Conservation (phyloP, 2,113 vertebrate species). For the Arothron firmamentum region DNA sequence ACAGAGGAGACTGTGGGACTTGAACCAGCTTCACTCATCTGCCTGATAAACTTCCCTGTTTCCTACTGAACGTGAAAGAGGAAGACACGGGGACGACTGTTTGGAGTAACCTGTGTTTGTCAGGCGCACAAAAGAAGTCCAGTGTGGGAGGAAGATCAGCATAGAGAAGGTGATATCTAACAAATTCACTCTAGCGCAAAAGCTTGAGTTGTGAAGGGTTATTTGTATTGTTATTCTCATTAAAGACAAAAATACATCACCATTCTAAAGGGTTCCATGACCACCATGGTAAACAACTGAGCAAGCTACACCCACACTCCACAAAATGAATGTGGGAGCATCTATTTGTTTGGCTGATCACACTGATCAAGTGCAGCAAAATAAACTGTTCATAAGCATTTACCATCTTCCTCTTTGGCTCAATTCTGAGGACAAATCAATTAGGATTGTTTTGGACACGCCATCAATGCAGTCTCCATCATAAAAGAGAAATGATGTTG, state of each 20-base stretch:
- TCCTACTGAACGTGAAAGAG: constrained; percentile 35
- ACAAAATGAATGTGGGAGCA: too few species aligned
- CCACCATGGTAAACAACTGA: too few species aligned
- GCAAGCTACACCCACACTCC: too few species aligned
- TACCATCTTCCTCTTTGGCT: too few species aligned
- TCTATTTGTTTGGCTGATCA: too few species aligned
- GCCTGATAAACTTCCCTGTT: constrained; percentile 46
- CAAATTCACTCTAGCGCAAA: constrained; percentile 43
- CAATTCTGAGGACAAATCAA: too few species aligned
- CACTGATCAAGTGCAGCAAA: too few species aligned
- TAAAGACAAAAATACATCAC: not conserved
- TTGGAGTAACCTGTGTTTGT: constrained; percentile 1
- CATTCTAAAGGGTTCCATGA: too few species aligned
- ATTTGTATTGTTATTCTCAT: not conserved
- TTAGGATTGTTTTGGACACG: too few species aligned
- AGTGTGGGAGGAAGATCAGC: constrained; percentile 13
- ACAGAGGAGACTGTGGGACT: constrained; percentile 19
- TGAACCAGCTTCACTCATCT: constrained; percentile 25
- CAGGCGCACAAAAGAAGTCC: constrained; percentile 15
- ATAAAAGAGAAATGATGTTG: not conserved
- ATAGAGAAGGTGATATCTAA: constrained; percentile 9
- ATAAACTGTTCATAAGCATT: too few species aligned
- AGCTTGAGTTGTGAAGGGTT: constrained; percentile 25
- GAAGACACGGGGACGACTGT: constrained; percentile 15
- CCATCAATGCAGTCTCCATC: too few species aligned